Conservation (phyloP, 92 coral and sea anemone genomes). For the Paragorgia papillata region DNA sequence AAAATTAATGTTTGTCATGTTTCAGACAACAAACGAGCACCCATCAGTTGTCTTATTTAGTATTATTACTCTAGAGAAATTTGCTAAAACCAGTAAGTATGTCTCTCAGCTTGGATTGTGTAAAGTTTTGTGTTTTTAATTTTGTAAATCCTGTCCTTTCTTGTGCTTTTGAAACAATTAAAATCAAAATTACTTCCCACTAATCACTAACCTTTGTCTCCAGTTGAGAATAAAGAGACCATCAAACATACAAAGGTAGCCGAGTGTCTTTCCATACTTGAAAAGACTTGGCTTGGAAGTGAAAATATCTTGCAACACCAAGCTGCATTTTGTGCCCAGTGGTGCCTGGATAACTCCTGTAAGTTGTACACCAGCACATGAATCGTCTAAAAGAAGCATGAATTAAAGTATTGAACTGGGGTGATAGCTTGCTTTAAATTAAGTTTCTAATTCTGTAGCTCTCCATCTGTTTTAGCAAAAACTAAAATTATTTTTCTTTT, state of each 20-base stretch:
- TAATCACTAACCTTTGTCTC: not conserved
- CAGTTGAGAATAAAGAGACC: constrained; percentile 87
- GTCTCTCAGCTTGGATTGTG: not conserved
- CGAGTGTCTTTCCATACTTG: constrained; percentile 65
- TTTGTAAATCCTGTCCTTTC: too few species aligned
- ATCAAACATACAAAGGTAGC: constrained; percentile 71
- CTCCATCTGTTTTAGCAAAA: too few species aligned
- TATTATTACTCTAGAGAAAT: constrained; percentile 89
- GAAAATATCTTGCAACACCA: constrained; percentile 77
- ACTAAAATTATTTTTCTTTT: not conserved
- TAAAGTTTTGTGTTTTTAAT: not conserved
- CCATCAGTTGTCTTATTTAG: constrained; percentile 87
- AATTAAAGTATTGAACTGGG: too few species aligned
- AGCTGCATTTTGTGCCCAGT: constrained; percentile 97
- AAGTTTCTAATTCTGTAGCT: too few species aligned
- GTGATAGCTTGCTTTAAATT: too few species aligned
- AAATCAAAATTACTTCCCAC: too few species aligned
- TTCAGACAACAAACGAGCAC: constrained; percentile 72
- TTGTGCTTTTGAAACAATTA: too few species aligned
- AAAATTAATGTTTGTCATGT: not conserved
- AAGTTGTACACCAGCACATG: too few species aligned
- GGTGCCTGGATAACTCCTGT: constrained; percentile 77
- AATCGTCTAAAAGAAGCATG: not conserved
- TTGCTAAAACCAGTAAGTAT: constrained; percentile 96
- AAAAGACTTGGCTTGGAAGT: constrained; percentile 70